Evolutionary conservation across 2,888 invertebrate species (phyloP), one percentile per base, ranked within the genome.

Genomic region (Apantesis nais): DNA sequence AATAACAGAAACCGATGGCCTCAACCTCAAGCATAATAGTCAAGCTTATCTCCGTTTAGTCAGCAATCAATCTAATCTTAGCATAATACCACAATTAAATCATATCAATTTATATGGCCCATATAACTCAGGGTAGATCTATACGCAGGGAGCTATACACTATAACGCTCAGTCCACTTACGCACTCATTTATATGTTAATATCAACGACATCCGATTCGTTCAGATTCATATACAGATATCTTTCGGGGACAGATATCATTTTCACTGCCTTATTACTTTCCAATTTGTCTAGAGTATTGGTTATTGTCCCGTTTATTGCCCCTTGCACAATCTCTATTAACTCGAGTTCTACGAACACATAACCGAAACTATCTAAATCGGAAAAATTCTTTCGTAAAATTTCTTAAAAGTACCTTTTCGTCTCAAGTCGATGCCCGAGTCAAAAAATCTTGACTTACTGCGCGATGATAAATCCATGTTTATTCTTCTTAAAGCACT

Each of bases 391-490:
- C n/a, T 52, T 52, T 52, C 22, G 22, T n/a, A 22, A 52, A 52
- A 52, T 78, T 72, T 74, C 75, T 74, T 75, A 81, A 82, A 88
- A 87, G 85, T 95, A 95, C 95, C 95, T 95, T 94, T 95, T 88
- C 95, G 93, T 80, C 94, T 90, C 86, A 94, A 86, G 89, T 93
- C 92, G 92, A 95, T 95, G 84, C 95, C 95, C 87, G 95, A 95
- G 93, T 95, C 95, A 91, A 93, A 95, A 94, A 95, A 95, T 94
- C 95, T 95, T 93, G 95, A 95, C 94, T 95, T 95, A 94, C 95
- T 93, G 90, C 95, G 84, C 86, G 94, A 87, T 77, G 95, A 93
- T 74, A 95, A 92, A 91, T 95, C 95, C 95, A 95, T 95, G 16
- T 55, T 60, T 82, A 82, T 87, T 83, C 82, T 86, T 80, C 64